A percentile compares a stretch with the other conserved stretches of the same genome.
Evolutionary conservation across 2,113 vertebrate genomes (phyloP).

Genomic region (Pseudopipra pipra): DNA sequence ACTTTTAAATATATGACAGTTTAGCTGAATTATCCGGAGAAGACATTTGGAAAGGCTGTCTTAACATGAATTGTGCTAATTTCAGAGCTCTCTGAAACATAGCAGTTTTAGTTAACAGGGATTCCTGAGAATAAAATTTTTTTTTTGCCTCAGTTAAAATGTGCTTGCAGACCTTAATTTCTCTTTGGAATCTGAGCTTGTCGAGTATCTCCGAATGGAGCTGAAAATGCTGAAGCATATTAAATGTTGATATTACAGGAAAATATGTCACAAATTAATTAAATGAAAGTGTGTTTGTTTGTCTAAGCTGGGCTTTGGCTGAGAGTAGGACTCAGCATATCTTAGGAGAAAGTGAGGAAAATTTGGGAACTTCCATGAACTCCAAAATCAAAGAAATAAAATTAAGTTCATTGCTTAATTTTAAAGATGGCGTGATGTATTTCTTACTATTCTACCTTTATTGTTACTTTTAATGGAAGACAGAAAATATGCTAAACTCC

Average conservation of each 20-base stretch:
- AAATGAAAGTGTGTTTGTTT: not conserved
- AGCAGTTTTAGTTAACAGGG: not conserved
- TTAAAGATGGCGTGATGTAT: not conserved
- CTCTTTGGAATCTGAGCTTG: not conserved
- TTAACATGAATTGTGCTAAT: slow-evolving; percentile 45
- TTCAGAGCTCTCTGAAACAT: not conserved
- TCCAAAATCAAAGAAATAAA: not conserved
- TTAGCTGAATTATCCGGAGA: slow-evolving; percentile 61
- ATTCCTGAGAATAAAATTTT: not conserved
- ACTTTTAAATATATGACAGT: slow-evolving; percentile 42
- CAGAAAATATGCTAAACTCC: not conserved
- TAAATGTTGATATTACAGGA: not conserved
- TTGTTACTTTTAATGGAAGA: not conserved
- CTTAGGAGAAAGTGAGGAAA: not conserved
- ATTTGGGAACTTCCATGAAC: not conserved
- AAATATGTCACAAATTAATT: not conserved
- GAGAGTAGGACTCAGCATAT: not conserved
- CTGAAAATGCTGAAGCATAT: not conserved
- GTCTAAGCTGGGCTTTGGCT: not conserved
- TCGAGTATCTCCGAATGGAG: not conserved
- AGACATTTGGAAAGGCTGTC: slow-evolving; percentile 32
- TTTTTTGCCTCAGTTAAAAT: not conserved
- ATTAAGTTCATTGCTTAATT: not conserved
- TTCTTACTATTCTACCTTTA: not conserved
- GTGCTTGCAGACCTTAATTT: not conserved